Evolutionary conservation across 2,113 vertebrate species (phyloP).

Genomic region (Cacatua alba): DNA sequence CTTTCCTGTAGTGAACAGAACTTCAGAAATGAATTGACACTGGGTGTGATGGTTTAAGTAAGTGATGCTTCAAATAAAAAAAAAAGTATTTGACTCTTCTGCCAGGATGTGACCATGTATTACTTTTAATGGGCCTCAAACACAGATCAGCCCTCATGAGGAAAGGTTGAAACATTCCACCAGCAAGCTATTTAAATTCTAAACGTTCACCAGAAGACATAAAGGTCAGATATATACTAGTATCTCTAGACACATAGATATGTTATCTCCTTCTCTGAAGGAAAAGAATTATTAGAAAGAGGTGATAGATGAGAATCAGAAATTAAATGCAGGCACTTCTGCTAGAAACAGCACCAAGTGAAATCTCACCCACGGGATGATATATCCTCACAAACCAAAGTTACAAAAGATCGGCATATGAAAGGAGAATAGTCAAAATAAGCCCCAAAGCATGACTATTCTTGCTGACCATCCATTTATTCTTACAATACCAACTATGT

Average conservation of each 20-base stretch:
- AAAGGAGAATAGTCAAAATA: background rate
- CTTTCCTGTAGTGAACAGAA: background rate
- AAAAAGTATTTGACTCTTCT: background rate
- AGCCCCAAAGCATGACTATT: background rate
- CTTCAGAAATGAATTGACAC: background rate
- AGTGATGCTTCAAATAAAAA: background rate
- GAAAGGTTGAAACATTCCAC: background rate
- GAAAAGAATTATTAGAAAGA: constrained; percentile 1
- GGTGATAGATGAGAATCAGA: background rate
- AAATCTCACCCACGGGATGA: background rate
- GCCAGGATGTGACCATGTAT: background rate
- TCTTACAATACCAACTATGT: background rate
- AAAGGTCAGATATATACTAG: constrained; percentile 41
- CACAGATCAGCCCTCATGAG: background rate
- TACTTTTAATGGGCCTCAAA: background rate
- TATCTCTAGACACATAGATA: constrained; percentile 17
- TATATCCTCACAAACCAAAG: background rate
- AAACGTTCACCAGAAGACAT: background rate
- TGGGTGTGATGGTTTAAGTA: background rate
- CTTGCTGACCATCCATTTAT: background rate
- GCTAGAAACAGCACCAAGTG: background rate
- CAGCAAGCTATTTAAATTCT: constrained; percentile 39
- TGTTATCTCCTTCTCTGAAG: background rate
- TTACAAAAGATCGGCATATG: background rate
- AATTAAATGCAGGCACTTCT: constrained; percentile 2